Evolutionary conservation across 1,140 invertebrate genomes (phyloP).

Genomic region (Cyclina sinensis): DNA sequence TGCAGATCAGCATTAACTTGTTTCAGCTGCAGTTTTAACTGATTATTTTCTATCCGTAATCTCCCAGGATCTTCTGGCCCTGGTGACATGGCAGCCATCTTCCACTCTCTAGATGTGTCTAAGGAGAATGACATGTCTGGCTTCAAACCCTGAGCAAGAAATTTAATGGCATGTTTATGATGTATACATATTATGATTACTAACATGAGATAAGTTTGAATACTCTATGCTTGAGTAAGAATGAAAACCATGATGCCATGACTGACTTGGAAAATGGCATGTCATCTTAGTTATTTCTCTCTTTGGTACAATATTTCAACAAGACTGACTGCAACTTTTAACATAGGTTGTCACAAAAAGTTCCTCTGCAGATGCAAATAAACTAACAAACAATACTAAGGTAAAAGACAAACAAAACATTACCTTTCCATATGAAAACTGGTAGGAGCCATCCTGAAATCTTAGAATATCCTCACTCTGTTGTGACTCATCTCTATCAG

Average conservation of each 20-base stretch:
- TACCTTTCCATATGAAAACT: constrained; percentile 51
- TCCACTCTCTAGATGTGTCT: constrained; percentile 53
- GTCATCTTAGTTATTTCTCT: too few species aligned
- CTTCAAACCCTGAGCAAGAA: constrained; percentile 27
- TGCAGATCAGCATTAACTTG: constrained; percentile 63
- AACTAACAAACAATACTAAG: too few species aligned
- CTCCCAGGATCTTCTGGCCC: constrained; percentile 59
- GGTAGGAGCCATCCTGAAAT: constrained; percentile 41
- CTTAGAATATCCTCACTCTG: constrained; percentile 48
- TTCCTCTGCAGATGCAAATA: too few species aligned
- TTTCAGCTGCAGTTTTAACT: constrained; percentile 66
- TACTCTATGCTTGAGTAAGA: too few species aligned
- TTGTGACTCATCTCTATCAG: constrained; percentile 24
- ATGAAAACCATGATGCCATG: too few species aligned
- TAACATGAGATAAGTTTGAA: too few species aligned
- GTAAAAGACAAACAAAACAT: too few species aligned
- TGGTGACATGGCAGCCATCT: constrained; percentile 29
- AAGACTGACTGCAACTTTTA: too few species aligned
- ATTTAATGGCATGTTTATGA: neutral
- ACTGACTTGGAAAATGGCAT: too few species aligned
- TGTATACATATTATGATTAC: too few species aligned
- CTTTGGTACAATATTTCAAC: too few species aligned
- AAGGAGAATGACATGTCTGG: constrained; percentile 59
- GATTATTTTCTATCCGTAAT: constrained; percentile 58
- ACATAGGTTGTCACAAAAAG: too few species aligned